Evolutionary conservation across 37 sponge, comb jelly and placozoan genomes (phyloP), one percentile per base, ranked within the genome.

Genomic region (Amphimedon queenslandica): DNA sequence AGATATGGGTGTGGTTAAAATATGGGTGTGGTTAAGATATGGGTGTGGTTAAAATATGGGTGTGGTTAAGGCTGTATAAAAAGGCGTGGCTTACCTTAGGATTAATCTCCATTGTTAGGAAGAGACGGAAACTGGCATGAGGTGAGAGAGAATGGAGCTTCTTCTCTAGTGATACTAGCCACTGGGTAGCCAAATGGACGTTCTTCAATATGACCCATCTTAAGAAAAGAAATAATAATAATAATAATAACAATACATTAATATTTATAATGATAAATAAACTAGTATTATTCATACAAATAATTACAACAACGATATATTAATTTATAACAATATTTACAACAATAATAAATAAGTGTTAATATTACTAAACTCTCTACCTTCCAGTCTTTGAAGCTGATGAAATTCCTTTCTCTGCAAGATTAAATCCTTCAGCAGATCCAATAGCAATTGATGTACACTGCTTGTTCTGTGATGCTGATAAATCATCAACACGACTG

Each of bases 121-220:
- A 97, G 10, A 97, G 89, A 37, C 98, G 77, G 87, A 97, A 94
- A 73, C 77, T 85, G 42, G 92, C 70, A 68, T 97, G 94, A 28
- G 98, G 87, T 42, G 88, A 82, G 32, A 97, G 71, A 33, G 90
- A 82, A 81, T 94, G 98, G 29, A 97, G 88, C 70, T 94, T 91
- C 90, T 97, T 97, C 86, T 97, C 98, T 66, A 97, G 77, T 64
- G 88, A 86, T 40, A 97, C 91, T 35, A 97, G 89, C 98, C 98
- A 97, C 31, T 87, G 92, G 4, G 94, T 94, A 57, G 94, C 92
- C 20, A 94, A 77, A 64, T 97, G 98, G 2, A 97, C 94, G 43
- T 97, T 97, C 94, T 97, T 97, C 64, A 97, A 67, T 69, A 97
- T 63, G 39, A 97, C 94, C 98, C 98, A 97, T 0, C 83, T 80